phyloP scores from a whole-genome alignment of 2,113 vertebrate genomes.

The Loxodonta africana region DNA sequence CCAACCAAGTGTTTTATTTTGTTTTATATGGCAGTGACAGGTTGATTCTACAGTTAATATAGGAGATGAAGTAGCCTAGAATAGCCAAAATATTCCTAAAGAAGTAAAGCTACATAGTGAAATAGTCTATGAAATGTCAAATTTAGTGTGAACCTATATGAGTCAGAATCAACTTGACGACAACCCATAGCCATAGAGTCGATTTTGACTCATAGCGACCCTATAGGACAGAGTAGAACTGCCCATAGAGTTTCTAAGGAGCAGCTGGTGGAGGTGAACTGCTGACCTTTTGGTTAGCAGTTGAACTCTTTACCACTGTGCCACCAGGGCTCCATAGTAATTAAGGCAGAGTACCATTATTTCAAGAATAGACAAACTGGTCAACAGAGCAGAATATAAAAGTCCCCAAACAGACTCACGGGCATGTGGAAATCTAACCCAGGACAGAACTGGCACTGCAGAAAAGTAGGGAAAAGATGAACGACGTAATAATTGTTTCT shows the following conservation, averaged over 20 bases:
- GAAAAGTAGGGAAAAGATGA: not conserved
- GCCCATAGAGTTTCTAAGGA: no score
- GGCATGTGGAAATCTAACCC: not conserved
- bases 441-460: not conserved
- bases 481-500: not conserved
- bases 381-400: not conserved
- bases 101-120: not conserved
- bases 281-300: no score
- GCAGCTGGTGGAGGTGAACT: no score
- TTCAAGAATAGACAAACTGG: not conserved
- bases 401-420: not conserved
- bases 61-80: not conserved
- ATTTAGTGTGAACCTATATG: not conserved
- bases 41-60: not conserved
- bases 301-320: no score
- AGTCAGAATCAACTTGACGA: no score
- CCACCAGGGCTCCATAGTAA: not conserved
- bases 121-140: not conserved
- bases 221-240: no score
- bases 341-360: not conserved
- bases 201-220: no score
- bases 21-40: not conserved
- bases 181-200: no score
- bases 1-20: not conserved
- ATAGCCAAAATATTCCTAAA: not conserved